Evolutionary conservation across 1,140 invertebrate genomes (phyloP).

Genomic region (Ostrea denselamellosa): DNA sequence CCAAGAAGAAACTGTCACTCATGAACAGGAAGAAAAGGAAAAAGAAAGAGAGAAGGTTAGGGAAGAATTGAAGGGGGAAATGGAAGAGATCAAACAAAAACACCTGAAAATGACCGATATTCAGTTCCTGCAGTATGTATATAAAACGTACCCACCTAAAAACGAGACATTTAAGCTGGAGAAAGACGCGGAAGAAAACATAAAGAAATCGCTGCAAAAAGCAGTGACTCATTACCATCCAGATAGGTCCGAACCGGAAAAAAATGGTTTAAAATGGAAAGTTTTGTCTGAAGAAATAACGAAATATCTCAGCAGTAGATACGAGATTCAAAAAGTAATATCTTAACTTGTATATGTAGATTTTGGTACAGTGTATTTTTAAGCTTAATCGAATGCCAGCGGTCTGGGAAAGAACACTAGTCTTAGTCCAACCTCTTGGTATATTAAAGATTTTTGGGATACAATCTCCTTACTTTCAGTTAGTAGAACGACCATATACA

Average conservation of each 20-base stretch:
- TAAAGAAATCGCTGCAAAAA: conserved; percentile 53
- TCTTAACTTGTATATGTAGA: background rate
- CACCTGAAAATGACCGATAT: conserved; percentile 42
- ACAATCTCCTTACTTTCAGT: no score
- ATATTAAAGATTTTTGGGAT: no score
- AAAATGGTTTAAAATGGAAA: conserved; percentile 57
- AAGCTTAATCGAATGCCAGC: no score
- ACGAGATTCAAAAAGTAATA: conserved; percentile 10
- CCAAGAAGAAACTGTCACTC: conserved; percentile 52
- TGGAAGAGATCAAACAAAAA: conserved; percentile 31
- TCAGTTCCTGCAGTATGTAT: conserved; percentile 56
- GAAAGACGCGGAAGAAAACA: background rate
- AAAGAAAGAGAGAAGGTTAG: conserved; percentile 46
- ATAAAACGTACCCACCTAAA: conserved; percentile 25
- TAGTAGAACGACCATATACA: no score
- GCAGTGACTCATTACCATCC: conserved; percentile 60
- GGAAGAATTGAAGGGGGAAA: conserved; percentile 49
- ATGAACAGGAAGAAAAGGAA: conserved; percentile 50
- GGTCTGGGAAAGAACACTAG: no score
- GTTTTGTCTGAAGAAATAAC: conserved; percentile 58
- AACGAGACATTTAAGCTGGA: conserved; percentile 42
- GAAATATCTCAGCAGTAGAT: conserved; percentile 52
- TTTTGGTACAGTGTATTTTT: no score
- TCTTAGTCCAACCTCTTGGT: no score
- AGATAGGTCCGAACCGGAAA: conserved; percentile 48